Conservation (phyloP, 53 echinoderm and acorn worm genomes). For the Mesocentrotus franciscanus region DNA sequence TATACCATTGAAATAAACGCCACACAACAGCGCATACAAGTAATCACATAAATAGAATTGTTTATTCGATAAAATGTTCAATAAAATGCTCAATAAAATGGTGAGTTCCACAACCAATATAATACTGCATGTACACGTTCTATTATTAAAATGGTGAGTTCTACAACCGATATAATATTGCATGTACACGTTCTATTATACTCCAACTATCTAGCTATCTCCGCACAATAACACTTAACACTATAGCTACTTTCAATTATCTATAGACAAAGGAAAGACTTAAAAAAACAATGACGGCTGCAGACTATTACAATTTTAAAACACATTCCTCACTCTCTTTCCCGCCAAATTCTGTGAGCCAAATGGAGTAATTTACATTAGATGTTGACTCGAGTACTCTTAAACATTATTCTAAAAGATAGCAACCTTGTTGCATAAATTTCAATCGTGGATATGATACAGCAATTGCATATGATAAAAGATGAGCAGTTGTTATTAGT, state of each 20-base stretch:
- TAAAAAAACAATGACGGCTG: not conserved
- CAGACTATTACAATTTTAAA: not conserved
- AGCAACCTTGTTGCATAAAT: not conserved
- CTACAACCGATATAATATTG: not conserved
- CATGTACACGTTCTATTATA: not conserved
- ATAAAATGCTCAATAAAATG: not conserved
- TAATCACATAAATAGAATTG: constrained; percentile 25
- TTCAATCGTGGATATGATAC: not conserved
- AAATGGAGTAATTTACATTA: not conserved
- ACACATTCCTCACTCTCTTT: no score
- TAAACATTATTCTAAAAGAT: not conserved
- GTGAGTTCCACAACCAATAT: not conserved
- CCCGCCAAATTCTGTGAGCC: not conserved
- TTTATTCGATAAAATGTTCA: constrained; percentile 35
- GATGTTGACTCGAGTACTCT: not conserved
- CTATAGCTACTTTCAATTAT: not conserved
- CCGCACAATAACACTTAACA: not conserved
- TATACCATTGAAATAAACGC: not conserved
- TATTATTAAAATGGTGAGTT: not conserved
- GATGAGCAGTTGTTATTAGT: not conserved
- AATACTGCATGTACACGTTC: not conserved
- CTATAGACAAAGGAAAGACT: constrained; percentile 9
- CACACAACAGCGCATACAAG: not conserved
- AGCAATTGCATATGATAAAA: not conserved
- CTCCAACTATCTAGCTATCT: not conserved